These are phyloP conservation scores for Mantis religiosa DNA, from an alignment of 2,888 invertebrate species.

Conservation along the genomic window DNA sequence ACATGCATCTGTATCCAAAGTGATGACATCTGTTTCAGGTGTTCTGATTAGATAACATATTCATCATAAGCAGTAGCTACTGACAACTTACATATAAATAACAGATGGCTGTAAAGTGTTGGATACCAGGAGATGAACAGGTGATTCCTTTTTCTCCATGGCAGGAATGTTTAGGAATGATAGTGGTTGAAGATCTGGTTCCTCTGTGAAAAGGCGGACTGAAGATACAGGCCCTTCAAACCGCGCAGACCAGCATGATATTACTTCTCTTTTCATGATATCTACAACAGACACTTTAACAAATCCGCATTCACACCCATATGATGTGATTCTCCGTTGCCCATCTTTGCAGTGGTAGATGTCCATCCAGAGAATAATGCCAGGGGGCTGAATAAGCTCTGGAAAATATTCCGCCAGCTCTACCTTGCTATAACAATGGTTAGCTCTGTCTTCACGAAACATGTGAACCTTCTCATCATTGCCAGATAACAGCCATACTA, in stretches of 20 bases:
- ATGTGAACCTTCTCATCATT: slow-evolving; percentile 62
- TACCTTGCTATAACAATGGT: slow-evolving; percentile 55
- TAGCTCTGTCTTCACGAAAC: slow-evolving; percentile 55
- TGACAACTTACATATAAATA: slow-evolving; percentile 52
- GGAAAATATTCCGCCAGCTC: slow-evolving; percentile 55
- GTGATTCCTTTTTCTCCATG: slow-evolving; percentile 35
- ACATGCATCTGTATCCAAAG: no score
- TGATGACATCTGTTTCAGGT: no score
- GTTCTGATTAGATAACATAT: no score
- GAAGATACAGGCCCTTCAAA: slow-evolving; percentile 55
- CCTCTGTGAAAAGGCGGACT: slow-evolving; percentile 47
- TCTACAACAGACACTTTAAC: slow-evolving; percentile 52
- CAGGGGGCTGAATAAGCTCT: slow-evolving; percentile 53
- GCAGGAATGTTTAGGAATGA: slow-evolving; percentile 26
- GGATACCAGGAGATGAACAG: slow-evolving; percentile 53
- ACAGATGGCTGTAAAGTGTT: slow-evolving; percentile 54
- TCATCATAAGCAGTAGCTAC: no score
- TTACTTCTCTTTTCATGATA: slow-evolving; percentile 47
- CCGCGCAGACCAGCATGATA: slow-evolving; percentile 49
- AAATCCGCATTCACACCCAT: slow-evolving; percentile 59
- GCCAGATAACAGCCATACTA: slow-evolving; percentile 61
- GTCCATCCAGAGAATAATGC: slow-evolving; percentile 54
- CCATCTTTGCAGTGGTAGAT: slow-evolving; percentile 42
- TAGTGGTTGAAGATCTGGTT: slow-evolving; percentile 36
- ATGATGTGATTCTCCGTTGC: slow-evolving; percentile 48